Base-by-base conservation (phyloP, 2,888 invertebrate species). In the Taenaris catops region DNA sequence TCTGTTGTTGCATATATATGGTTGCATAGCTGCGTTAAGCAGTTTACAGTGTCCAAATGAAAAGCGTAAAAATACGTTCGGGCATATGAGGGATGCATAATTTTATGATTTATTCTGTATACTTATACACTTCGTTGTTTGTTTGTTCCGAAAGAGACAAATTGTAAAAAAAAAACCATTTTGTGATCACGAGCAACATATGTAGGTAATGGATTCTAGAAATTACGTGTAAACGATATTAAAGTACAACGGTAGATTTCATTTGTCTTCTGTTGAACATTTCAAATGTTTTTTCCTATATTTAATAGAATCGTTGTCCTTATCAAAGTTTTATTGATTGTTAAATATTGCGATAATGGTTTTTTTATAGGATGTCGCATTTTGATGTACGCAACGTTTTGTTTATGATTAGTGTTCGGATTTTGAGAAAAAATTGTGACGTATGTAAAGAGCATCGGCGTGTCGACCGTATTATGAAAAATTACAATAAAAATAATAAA, bases 401-500 rank as follows among this genome's bases (percentile, higher is more conserved):
- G 53, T 51, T 43, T 62, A 51, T 62, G 38, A 48, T 53, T 53
- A 41, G 48, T 39, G 43, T 54, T 58, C 48, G 49, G 47, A n/a
- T 49, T 55, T 57, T 17, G 16, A 17, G 58, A 49, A 43, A 44
- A 51, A n/a, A 54, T 61, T 67, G 70, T 59, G 53, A 55, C 56
- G 52, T 56, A 58, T 51, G 44, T 45, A 44, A 60, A 59, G 71
- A 65, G 69, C 64, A 61, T 40, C 43, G 59, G 52, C 55, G 55
- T 58, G 69, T 63, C 69, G 71, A 64, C 69, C 74, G 70, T 76
- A 81, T 79, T 83, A 80, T 79, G 83, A 79, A 74, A 79, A 80
- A 83, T 78, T 79, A 84, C 80, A 84, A 83, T 84, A 84, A 86
- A 84, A 84, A 81, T 72, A 59, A 79, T 79, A 80, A 83, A 84